Base-by-base conservation (phyloP, 1,140 invertebrate genomes). In the Stegodyphus mimosarum region DNA sequence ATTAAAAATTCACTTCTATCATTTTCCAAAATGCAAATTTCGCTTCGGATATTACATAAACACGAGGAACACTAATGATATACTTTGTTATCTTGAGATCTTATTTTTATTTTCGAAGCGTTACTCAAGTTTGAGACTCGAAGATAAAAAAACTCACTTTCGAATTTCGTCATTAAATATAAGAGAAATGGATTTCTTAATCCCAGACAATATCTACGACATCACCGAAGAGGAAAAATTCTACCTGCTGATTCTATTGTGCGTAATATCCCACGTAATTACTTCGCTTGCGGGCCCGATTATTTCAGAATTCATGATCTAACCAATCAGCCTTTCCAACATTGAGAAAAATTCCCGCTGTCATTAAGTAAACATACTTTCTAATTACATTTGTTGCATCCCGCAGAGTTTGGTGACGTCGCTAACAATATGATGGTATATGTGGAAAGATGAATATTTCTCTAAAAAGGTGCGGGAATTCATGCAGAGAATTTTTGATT, bases 311-410 rank as follows among this genome's bases (percentile, higher is more conserved):
- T 63, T 77, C 64, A 77, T 67, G 10, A 9, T 6, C 7, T 63
- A n/a, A 63, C n/a, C 10, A 63, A 10, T 11, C 60, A 63, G 60
- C n/a, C 33, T 6, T 10, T 66, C 33, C 33, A 33, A 33, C 1
- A 1, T 3, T 33, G 33, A 33, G 33, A 33, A 33, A 33, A 33
- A 33, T 77, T 77, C 75, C 17, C 52, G 4, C 6, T 18, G 75
- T 66, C 75, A 77, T 77, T 77, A 77, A 52, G n/a, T 13, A 53
- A 15, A 13, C 75, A 11, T 67, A 49, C 63, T 77, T 77, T 77
- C 63, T 77, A 77, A 77, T 77, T 77, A 77, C 75, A 67, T 64
- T 77, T 67, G 63, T 77, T 66, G 50, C 49, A 33, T 51, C 75
- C 60, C 75, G 13, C 52, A n/a, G 74, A 66, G 55, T 49, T 6